Evolutionary conservation across 2,113 vertebrate species (phyloP).

Genomic region (Ailuropoda melanoleuca): DNA sequence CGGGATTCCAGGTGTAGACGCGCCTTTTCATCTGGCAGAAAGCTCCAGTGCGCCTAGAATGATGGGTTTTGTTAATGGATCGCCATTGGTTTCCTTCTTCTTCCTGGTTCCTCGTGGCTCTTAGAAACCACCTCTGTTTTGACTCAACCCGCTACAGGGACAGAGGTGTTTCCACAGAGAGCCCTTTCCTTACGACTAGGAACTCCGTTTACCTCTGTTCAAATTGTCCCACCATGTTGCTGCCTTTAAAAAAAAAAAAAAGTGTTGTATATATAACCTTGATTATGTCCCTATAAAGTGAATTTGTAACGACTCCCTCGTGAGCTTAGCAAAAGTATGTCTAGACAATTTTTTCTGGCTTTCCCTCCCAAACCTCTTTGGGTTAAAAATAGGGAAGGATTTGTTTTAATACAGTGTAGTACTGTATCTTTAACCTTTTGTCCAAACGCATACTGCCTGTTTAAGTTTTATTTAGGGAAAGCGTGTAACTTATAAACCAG

Average conservation of each 20-base stretch:
- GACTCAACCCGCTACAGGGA: constrained; percentile 68
- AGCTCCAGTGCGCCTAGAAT: background rate
- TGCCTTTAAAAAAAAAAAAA: constrained; percentile 54
- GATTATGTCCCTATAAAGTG: constrained; percentile 87
- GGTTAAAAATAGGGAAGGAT: constrained; percentile 84
- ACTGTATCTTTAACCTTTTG: constrained; percentile 84
- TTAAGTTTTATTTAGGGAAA: constrained; percentile 81
- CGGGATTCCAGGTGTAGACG: background rate
- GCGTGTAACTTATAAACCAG: constrained; percentile 70
- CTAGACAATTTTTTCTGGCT: constrained; percentile 86
- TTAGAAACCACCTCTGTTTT: constrained; percentile 81
- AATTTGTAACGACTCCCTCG: constrained; percentile 84
- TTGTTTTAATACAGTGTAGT: constrained; percentile 85
- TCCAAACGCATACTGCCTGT: constrained; percentile 75
- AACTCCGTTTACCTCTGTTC: constrained; percentile 80
- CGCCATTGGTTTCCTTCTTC: constrained; percentile 54
- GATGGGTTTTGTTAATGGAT: background rate
- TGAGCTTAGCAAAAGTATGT: constrained; percentile 85
- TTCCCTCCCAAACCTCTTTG: constrained; percentile 79
- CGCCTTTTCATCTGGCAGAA: background rate
- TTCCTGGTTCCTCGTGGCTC: constrained; percentile 68
- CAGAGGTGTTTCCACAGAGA: constrained; percentile 81
- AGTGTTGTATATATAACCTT: constrained; percentile 83
- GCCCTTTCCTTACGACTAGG: constrained; percentile 78
- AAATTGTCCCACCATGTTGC: constrained; percentile 71